phyloP scores from a whole-genome alignment of 2,797 vertebrate genomes.

The Balearica regulorum region DNA sequence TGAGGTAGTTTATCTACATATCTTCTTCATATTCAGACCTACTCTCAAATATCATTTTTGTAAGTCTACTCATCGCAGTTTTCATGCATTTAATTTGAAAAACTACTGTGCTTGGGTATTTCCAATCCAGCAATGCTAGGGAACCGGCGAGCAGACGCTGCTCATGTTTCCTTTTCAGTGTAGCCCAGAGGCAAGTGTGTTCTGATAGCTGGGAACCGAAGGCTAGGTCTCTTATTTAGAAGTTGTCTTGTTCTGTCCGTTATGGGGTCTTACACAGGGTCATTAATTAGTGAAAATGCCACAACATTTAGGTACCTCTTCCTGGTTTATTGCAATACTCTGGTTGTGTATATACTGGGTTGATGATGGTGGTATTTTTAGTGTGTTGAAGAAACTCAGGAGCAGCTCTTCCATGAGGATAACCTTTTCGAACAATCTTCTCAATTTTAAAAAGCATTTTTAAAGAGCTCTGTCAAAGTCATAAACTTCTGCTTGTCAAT shows the following conservation, averaged over 20 bases:
- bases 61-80: background rate
- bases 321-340: background rate
- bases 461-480: background rate
- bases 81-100: background rate
- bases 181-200: background rate
- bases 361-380: background rate
- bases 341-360: background rate
- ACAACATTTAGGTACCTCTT: background rate
- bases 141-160: background rate
- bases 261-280: fast-evolving
- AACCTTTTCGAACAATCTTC: background rate
- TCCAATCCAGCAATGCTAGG: background rate
- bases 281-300: background rate
- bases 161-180: background rate
- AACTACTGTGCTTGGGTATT: background rate
- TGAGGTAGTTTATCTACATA: background rate
- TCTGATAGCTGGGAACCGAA: background rate
- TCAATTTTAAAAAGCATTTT: background rate
- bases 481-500: background rate
- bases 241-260: background rate
- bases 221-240: background rate
- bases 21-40: background rate
- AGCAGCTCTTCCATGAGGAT: background rate
- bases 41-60: background rate
- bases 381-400: background rate